Evolutionary conservation across 2,888 invertebrate species (phyloP), one percentile per base, ranked within the genome.

Genomic region (Limnephilus auricula): DNA sequence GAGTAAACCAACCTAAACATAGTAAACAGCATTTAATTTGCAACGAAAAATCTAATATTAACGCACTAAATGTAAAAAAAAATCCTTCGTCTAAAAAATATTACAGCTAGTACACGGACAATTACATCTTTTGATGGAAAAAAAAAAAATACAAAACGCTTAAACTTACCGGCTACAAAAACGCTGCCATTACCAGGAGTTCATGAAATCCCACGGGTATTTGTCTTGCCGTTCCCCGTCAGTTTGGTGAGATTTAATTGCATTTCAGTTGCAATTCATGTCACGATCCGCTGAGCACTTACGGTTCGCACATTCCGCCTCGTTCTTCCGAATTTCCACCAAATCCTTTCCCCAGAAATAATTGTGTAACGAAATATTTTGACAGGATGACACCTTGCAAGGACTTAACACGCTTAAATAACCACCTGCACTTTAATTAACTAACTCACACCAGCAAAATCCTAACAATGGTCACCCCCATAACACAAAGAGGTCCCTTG

Each of bases 351-450:
- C 88, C 18, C 15, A 18, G 31, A 89, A 80, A 89, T 88, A 30
- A 80, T 78, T 37, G 50, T 83, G 79, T n/a, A 84, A 30, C 82
- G 90, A 91, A 92, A 92, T 92, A 92, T 92, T 92, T 90, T 92
- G 91, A 92, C 92, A 92, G 32, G n/a, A 87, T 92, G 91, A 85
- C 92, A 92, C 92, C 91, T 91, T 92, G 91, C 90, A 91, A 90
- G 84, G 88, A 90, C 90, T 92, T 90, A 90, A 91, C 90, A 90
- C 80, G 91, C 92, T 92, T 92, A 31, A 89, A 65, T 91, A 89
- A 91, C 86, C 83, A 89, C 34, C 79, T 88, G 87, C 90, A 88
- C 90, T 79, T 79, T 90, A 90, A 84, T 90, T 79, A 83, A 92
- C 91, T 92, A 90, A 92, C 90, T 82, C 31, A 79, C 86, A 79